Evolutionary conservation across 1,140 invertebrate species (phyloP).

Genomic region (Drosophila ironensis): DNA sequence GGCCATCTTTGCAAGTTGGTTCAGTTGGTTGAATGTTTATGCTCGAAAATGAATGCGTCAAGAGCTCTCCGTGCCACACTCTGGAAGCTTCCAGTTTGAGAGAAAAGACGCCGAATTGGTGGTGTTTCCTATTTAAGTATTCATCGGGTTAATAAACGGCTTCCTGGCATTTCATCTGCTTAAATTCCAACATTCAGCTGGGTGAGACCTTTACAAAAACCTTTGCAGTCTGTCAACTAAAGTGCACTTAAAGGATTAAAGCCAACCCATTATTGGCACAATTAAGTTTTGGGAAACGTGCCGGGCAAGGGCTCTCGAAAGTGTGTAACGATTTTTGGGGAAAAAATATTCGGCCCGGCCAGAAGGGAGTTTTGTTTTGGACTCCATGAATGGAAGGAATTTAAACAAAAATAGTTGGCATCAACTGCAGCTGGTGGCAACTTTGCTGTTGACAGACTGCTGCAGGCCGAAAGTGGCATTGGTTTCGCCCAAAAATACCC

Average conservation of each 20-base stretch:
- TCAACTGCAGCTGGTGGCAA: constrained; percentile 25
- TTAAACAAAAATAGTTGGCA: constrained; percentile 22
- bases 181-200: no score
- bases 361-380: constrained; percentile 18
- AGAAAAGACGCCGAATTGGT: no score
- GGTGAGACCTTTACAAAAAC: not conserved
- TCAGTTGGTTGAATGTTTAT: constrained; percentile 49
- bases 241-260: constrained; percentile 68
- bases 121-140: no score
- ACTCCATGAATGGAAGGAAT: constrained; percentile 4
- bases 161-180: no score
- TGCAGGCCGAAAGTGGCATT: constrained; percentile 13
- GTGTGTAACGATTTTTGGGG: constrained; percentile 6
- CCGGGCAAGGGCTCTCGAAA: constrained; percentile 17
- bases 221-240: not conserved
- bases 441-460: constrained; percentile 46
- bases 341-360: constrained; percentile 2
- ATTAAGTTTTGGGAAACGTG: constrained; percentile 27
- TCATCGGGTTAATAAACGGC: not conserved
- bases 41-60: constrained; percentile 38
- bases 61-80: constrained; percentile 17
- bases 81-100: constrained; percentile 51
- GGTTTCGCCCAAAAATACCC: not conserved
- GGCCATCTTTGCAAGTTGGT: constrained; percentile 5
- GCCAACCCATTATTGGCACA: constrained; percentile 55